Conservation (phyloP, 2,113 vertebrate species). For the Spea bombifrons region DNA sequence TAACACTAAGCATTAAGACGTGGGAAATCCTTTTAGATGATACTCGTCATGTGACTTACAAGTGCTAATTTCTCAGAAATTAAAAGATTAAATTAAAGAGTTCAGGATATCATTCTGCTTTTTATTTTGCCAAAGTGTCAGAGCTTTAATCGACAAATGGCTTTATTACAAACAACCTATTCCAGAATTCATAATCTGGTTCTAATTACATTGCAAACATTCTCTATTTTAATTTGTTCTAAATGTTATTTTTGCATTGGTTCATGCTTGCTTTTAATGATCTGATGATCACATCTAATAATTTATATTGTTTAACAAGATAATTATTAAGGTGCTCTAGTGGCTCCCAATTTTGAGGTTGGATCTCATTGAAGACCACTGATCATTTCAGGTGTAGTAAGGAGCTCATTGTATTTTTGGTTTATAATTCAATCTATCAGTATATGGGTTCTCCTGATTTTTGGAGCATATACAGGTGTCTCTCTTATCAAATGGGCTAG, state of each 20-base stretch:
- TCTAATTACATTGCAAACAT: slow-evolving; percentile 11
- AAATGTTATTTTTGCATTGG: neutral
- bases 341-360: too few relatives aligned
- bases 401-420: too few relatives aligned
- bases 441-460: too few relatives aligned
- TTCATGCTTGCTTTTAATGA: too few relatives aligned
- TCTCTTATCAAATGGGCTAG: too few relatives aligned
- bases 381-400: too few relatives aligned
- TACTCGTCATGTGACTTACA: neutral
- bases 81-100: neutral
- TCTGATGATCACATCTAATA: neutral
- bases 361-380: too few relatives aligned
- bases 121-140: slow-evolving; percentile 2
- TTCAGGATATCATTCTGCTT: neutral
- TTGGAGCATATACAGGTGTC: too few relatives aligned
- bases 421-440: too few relatives aligned
- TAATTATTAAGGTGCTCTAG: neutral
- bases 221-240: neutral
- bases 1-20: neutral
- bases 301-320: neutral
- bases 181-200: slow-evolving; percentile 1
- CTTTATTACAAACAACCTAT: neutral
- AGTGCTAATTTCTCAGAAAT: neutral
- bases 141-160: slow-evolving; percentile 3
- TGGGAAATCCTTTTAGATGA: neutral